A percentile compares a stretch with the other conserved stretches of the same genome.
These are phyloP conservation scores for Zeugodacus cucurbitae DNA, from an alignment of 1,140 invertebrate species.

Conservation along the genomic window DNA sequence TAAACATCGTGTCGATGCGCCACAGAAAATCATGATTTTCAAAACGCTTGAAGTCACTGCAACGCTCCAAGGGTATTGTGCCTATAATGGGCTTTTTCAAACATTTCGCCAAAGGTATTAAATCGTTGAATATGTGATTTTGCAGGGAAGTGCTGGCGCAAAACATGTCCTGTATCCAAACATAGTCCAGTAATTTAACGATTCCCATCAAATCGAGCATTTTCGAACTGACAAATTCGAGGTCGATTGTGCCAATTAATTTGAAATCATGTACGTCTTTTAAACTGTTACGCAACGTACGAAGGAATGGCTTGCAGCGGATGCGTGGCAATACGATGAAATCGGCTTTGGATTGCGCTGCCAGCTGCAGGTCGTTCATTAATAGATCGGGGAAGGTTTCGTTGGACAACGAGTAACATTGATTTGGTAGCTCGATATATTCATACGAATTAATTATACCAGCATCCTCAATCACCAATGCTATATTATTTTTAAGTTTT, in stretches of 20 bases:
- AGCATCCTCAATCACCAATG: conserved; percentile 55
- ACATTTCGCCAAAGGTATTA: conserved; percentile 56
- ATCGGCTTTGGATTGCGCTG: conserved; percentile 48
- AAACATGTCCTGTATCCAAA: conserved; percentile 64
- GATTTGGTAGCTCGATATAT: conserved; percentile 58
- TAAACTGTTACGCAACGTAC: conserved; percentile 46
- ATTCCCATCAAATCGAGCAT: conserved; percentile 60
- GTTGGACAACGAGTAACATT: conserved; percentile 51
- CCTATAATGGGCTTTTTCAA: conserved; percentile 58
- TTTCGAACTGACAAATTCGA: conserved; percentile 58
- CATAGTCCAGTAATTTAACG: conserved; percentile 57
- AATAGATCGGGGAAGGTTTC: conserved; percentile 48
- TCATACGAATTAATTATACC: conserved; percentile 58
- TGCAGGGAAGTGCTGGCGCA: conserved; percentile 52
- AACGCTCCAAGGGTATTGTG: conserved; percentile 57
- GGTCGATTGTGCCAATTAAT: conserved; percentile 59
- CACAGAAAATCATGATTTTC: conserved; percentile 60
- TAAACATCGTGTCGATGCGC: conserved; percentile 60
- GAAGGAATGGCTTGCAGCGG: conserved; percentile 55
- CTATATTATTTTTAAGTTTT: conserved; percentile 53
- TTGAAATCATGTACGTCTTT: conserved; percentile 47
- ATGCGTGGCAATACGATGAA: conserved; percentile 58
- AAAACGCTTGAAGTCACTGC: conserved; percentile 59
- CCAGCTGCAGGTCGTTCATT: conserved; percentile 49
- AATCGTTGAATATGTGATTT: conserved; percentile 60